Base-by-base conservation (phyloP, 2,888 invertebrate species). In the Cryptus viduatorius region DNA sequence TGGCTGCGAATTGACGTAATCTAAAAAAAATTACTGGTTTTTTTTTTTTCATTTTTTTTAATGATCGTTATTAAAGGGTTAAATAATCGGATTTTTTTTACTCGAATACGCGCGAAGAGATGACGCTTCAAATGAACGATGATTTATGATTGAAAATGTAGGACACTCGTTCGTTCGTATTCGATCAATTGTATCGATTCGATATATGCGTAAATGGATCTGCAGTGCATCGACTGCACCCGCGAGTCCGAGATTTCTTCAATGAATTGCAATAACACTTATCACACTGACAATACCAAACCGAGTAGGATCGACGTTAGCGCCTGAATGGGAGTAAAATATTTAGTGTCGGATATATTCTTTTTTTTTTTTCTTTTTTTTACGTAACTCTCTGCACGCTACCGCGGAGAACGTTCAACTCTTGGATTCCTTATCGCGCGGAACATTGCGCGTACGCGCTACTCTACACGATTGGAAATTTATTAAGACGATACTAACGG, bases 381-480 rank as follows among this genome's bases (percentile, higher is more conserved):
- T 83, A 83, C 76, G 72, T 72, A 83, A 83, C 83, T 71, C 67
- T 8, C 4, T 29, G 64, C 44, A 65, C 72, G 77, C 68, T 78
- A 61, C 78, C 73, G 56, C 64, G 69, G 68, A 81, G 84, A 81
- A 81, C 84, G 73, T 84, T 81, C 80, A 84, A 84, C 84, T 84
- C 84, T 84, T 19, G 84, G 80, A 67, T 73, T 68, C 37, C 61
- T 84, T 84, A 84, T 84, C 84, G 73, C 84, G 73, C 81, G 16
- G 71, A 84, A 24, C 72, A 64, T 37, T 79, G 81, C 59, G 81
- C 81, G 65, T 69, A 75, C 68, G 73, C 77, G 56, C 80, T 67
- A 24, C 80, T 73, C 81, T 48, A 24, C 72, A 7, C n/a, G 81
- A 84, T 84, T 81, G 81, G 78, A 79, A 81, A 71, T 81, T 84